Base-by-base conservation (phyloP, 2,797 vertebrate genomes). In the Artibeus lituratus region DNA sequence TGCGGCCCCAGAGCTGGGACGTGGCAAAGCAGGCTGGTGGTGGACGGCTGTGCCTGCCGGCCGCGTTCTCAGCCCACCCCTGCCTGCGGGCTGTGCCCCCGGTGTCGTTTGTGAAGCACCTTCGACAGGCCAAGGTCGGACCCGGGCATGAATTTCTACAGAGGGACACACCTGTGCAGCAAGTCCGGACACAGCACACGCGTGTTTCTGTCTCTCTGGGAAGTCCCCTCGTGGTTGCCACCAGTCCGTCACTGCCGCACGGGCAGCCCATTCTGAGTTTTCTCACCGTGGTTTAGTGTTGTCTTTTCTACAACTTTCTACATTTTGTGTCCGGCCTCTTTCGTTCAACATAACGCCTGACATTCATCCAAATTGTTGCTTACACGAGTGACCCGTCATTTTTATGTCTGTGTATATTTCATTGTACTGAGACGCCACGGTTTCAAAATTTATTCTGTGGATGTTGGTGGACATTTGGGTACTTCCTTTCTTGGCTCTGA, bases 241-340 rank as follows among this genome's bases (percentile, higher is more conserved):
- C 24, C 6, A 2, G 59, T 16, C 39, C n/a, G 22, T 37, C 10
- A 0, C 14, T 29, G 21, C 18, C 32, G 29, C 62, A 26, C 0
- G 24, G 70, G 51, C 19, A n/a, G 6, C n/a, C 10, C 2, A 4
- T 19, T 70, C 80, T 44, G 14, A 7, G 15, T 62, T 90, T 74
- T 77, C 32, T 80, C 72, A 10, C 29, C 14, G 2, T 4, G 53
- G 51, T 32, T 16, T 18, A 59, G 9, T 35, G 76, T 59, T 59
- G 69, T 69, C 59, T 90, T 87, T 81, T 62, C 55, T 73, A 49
- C 47, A 76, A 55, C 10, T 70, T 87, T 76, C 77, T 76, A 16
- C 12, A 1, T 22, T 87, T 51, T 57, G 22, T 24, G 5, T 26
- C 39, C 44, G 65, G n/a, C 18, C 83, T 74, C 77, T 91, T 91